phyloP scores from a whole-genome alignment of 2,888 invertebrate species.

The Chymomyza fuscimana region DNA sequence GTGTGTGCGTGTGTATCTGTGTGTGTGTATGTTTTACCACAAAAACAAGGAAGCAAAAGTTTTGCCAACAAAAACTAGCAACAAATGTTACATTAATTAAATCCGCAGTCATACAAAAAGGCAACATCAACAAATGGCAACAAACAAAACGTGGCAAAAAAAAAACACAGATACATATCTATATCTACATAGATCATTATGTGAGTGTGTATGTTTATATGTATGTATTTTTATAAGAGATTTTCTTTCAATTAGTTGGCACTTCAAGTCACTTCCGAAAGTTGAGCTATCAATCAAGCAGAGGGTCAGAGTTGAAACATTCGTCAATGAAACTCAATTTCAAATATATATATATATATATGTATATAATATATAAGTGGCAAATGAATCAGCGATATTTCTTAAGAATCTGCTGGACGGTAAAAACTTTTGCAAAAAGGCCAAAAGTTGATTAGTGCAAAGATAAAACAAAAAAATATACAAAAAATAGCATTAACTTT shows the following conservation, averaged over 20 bases:
- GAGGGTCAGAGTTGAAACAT: slow-evolving; percentile 19
- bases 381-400: neutral
- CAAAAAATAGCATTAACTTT: neutral
- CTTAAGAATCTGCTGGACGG: neutral
- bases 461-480: neutral
- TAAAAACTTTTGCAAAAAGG: neutral
- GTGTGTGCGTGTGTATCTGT: neutral
- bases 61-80: slow-evolving; percentile 15
- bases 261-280: neutral
- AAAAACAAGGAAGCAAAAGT: neutral
- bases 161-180: slow-evolving; percentile 15
- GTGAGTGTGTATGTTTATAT: neutral
- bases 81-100: slow-evolving; percentile 51
- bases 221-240: slow-evolving; percentile 19
- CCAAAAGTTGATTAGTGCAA: neutral
- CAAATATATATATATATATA: too few species aligned
- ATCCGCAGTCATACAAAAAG: slow-evolving; percentile 6
- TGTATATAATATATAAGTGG: too few species aligned
- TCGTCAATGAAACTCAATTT: neutral
- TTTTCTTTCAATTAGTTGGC: slow-evolving; percentile 59
- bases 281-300: slow-evolving; percentile 22
- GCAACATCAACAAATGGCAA: neutral
- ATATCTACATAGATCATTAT: slow-evolving; percentile 6
- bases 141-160: neutral
- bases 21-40: neutral